These are phyloP conservation scores for Danaus chrysippus DNA, from an alignment of 2,888 invertebrate genomes.

Conservation along the genomic window DNA sequence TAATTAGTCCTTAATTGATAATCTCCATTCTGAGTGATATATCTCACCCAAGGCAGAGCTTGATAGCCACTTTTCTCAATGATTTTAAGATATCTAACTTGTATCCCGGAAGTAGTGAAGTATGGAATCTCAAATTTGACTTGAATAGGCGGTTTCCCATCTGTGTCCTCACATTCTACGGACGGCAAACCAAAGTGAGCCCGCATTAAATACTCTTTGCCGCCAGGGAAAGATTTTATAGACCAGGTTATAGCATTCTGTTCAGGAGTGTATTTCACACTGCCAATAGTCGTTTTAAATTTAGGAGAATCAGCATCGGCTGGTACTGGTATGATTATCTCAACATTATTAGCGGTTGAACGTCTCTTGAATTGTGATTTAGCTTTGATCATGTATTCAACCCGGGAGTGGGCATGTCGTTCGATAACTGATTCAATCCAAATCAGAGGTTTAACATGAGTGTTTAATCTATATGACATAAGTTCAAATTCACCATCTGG, in stretches of 20 bases:
- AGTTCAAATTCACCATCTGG: conserved; percentile 99
- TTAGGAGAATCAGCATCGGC: conserved; percentile 99
- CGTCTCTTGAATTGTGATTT: conserved; percentile 98
- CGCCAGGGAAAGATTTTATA: conserved; percentile 98
- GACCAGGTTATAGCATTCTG: conserved; percentile 98
- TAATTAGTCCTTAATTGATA: conserved; percentile 97
- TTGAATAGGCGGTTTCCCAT: conserved; percentile 98
- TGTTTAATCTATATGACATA: conserved; percentile 98
- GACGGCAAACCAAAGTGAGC: conserved; percentile 99
- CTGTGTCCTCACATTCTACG: conserved; percentile 94
- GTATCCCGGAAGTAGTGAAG: conserved; percentile 99
- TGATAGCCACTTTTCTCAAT: conserved; percentile 99
- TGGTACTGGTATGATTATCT: conserved; percentile 97
- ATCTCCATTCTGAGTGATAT: conserved; percentile 99
- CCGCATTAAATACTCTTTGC: conserved; percentile 98
- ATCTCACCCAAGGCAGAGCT: conserved; percentile 99
- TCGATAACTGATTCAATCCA: conserved; percentile 99
- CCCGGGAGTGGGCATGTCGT: conserved; percentile 96
- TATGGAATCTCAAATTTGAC: conserved; percentile 99
- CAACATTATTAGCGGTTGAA: conserved; percentile 99
- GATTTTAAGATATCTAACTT: conserved; percentile 97
- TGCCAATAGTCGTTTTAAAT: conserved; percentile 98
- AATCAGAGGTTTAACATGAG: conserved; percentile 97
- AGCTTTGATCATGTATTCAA: conserved; percentile 99
- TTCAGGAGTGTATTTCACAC: conserved; percentile 98